Percentiles rank a stretch among this genome's conserved stretches.
phyloP scores from a whole-genome alignment of 2,113 vertebrate species.

The Columba janthina region DNA sequence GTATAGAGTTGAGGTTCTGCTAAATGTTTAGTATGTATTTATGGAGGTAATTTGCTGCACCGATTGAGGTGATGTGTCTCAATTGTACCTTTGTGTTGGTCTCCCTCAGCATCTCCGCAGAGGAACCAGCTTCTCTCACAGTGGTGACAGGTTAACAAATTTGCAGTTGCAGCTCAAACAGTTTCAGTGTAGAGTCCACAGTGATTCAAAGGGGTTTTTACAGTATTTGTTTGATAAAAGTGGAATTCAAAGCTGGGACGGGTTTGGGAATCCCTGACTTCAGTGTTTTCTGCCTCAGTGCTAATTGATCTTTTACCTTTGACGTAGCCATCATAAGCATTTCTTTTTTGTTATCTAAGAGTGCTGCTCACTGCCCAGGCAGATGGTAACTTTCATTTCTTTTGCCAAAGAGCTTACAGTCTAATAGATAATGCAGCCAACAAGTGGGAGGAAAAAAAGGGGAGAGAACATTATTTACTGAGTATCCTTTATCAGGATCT shows the following conservation, averaged over 20 bases:
- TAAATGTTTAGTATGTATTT: background rate
- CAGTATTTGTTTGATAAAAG: background rate
- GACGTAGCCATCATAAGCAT: background rate
- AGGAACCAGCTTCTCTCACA: background rate
- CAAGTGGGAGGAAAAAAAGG: background rate
- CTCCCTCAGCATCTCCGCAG: background rate
- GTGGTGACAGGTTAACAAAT: background rate
- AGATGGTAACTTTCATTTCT: background rate
- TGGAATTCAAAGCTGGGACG: background rate
- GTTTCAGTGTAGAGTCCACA: background rate
- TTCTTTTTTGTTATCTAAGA: background rate
- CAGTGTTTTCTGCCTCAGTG: background rate
- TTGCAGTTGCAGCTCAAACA: background rate
- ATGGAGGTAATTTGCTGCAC: background rate
- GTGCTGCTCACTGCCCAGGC: background rate
- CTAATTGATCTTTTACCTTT: background rate
- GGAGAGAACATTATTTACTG: background rate
- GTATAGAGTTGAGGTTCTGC: background rate
- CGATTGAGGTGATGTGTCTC: background rate
- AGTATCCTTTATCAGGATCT: background rate
- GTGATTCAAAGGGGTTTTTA: background rate
- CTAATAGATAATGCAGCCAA: background rate
- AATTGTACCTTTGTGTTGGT: background rate
- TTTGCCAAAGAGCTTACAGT: background rate
- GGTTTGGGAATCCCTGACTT: constrained; percentile 11